Base-by-base conservation (phyloP, 2,888 invertebrate genomes). In the Plebejus argus region DNA sequence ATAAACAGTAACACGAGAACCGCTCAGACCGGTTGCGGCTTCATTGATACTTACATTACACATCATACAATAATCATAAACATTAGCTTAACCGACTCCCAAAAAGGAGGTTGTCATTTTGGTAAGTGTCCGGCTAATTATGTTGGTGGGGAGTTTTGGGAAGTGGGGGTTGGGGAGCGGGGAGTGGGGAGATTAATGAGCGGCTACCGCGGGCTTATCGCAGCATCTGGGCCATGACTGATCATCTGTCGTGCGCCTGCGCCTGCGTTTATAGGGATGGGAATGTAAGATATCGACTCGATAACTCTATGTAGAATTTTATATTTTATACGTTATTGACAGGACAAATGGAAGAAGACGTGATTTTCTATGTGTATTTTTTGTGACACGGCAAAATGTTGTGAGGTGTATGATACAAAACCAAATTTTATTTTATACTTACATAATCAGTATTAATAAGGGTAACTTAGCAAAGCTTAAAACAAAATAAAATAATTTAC, bases 191-290 rank as follows among this genome's bases (percentile, higher is more conserved):
- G 93, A 94, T 94, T 93, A 94, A 94, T 94, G 94, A 94, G 93
- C 90, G 90, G 93, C 93, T 93, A 93, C 93, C 86, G 93, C 90
- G 84, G 87, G 86, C 91, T 93, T 93, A 93, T 93, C 93, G 89
- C 89, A 87, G 89, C 91, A 93, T 93, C 93, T 89, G 89, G 93
- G 92, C 91, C 92, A 93, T 93, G 94, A 94, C 90, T 93, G 94
- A 94, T 94, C 93, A 93, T 93, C 93, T 93, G 94, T 93, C 93
- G 91, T 93, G 92, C 90, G 90, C 91, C 87, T 89, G 92, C 92
- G 92, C 90, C 89, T 90, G 89, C 87, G 86, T 84, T 83, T 80
- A 79, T 87, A 91, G 91, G 85, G 90, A 84, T 83, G 90, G 49
- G 76, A 56, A 61, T 71, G 70, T 28, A 18, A 18, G 18, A 71